Conservation (phyloP, 37 sponge, comb jelly and placozoan genomes). For the Hexactinellida sp. region DNA sequence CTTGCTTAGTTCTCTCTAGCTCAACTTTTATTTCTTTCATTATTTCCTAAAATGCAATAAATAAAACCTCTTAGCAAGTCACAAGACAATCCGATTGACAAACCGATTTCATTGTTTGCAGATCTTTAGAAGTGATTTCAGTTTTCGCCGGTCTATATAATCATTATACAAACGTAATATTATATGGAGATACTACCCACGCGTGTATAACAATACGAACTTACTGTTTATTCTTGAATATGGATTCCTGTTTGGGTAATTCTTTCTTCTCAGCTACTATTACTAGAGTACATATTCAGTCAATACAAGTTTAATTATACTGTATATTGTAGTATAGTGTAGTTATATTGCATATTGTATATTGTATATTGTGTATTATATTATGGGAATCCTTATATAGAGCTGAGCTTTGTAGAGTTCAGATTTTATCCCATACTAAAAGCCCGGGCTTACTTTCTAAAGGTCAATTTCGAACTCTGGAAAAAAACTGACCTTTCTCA, state of each 20-base stretch:
- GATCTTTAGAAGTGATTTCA: neutral
- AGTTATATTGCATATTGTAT: too few relatives aligned
- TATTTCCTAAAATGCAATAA: neutral
- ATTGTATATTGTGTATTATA: too few relatives aligned
- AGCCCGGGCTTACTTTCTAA: too few relatives aligned
- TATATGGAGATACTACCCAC: neutral
- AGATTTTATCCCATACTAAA: too few relatives aligned
- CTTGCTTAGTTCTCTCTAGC: conserved; percentile 1
- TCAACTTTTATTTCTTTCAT: neutral
- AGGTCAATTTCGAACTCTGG: too few relatives aligned
- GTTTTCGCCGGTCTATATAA: neutral
- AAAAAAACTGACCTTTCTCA: too few relatives aligned
- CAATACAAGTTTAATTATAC: too few relatives aligned
- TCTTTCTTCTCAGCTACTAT: neutral
- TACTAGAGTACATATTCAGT: neutral
- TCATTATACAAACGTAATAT: neutral
- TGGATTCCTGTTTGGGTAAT: neutral
- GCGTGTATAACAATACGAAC: neutral
- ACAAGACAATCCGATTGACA: neutral
- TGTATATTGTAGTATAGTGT: too few relatives aligned
- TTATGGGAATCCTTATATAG: too few relatives aligned
- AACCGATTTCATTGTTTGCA: neutral
- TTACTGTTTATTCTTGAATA: neutral
- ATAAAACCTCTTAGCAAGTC: neutral
- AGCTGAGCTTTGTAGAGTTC: too few relatives aligned